A percentile compares a stretch with the other conserved stretches of the same genome.
Conservation (phyloP, 2,888 invertebrate species). For the Kuschelorhynchus macadamiae region DNA sequence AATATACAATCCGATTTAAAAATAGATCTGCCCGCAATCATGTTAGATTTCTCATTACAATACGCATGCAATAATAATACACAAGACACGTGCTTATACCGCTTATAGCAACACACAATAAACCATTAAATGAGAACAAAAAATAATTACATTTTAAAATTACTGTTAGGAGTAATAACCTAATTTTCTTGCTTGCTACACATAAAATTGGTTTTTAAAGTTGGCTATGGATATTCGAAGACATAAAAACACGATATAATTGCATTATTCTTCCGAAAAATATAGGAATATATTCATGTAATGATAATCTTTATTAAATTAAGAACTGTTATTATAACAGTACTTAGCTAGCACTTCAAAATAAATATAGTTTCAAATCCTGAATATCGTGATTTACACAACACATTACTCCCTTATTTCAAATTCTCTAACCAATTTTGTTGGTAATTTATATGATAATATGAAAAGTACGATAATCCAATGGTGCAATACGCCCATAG, state of each 20-base stretch:
- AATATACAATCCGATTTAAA: conserved; percentile 24
- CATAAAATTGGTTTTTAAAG: no score
- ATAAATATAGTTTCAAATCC: no score
- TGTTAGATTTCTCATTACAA: conserved; percentile 35
- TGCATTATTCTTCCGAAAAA: no score
- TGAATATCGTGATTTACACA: no score
- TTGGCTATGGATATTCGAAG: no score
- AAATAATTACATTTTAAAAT: conserved; percentile 36
- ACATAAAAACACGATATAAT: no score
- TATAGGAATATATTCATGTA: no score
- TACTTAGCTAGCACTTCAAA: no score
- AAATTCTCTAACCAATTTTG: background rate
- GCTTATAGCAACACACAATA: conserved; percentile 33
- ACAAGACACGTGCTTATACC: conserved; percentile 34
- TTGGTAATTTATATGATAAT: background rate
- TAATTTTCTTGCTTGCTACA: no score
- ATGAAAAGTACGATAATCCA: background rate
- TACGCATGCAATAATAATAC: conserved; percentile 35
- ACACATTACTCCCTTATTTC: no score
- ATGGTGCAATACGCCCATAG: background rate
- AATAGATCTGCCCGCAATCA: conserved; percentile 22
- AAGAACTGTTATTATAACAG: no score
- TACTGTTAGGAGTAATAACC: conserved; percentile 3
- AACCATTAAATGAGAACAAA: conserved; percentile 22
- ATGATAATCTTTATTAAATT: no score